Base-by-base conservation (phyloP, 1,140 invertebrate species). In the Caenorhabditis tropicalis region DNA sequence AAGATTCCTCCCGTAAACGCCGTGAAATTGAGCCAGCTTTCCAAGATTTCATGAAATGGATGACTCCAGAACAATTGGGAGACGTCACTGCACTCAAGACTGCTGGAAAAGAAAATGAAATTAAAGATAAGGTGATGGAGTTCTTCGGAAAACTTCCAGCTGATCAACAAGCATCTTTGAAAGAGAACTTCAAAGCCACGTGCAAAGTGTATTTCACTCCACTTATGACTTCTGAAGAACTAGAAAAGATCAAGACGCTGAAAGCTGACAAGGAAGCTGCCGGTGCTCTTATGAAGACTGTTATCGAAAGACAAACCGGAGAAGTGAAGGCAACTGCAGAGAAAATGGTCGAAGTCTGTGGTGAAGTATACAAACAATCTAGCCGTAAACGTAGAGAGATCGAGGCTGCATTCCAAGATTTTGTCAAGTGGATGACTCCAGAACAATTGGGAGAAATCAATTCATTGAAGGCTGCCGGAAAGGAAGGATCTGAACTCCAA, bases 401-500 rank as follows among this genome's bases (percentile, higher is more conserved):
- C 24, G 82, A 82, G 21, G 29, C 31, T 27, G 60, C 56, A 16
- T 74, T 82, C 43, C 31, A 58, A 29, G 82, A 82, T n/a, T 82
- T 82, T 27, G 60, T 43, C 12, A 70, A 82, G 21, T 82, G 82
- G 82, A 82, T 82, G 82, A 82, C 82, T 49, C 56, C 46, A n/a
- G 82, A 82, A 43, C 82, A 82, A 46, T 21, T 65, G 9, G 39
- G 60, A 46, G 82, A 82, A n/a, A 29, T 82, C 21, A 46, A 16
- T 49, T 19, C 39, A 33, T 24, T 82, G 43, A 82, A 82, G 82
- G 51, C 36, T 24, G 48, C 56, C 12, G 82, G 82, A 46, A 82
- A 82, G 58, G 43, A 43, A 31, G n/a, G 36, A 15, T 4, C 81
- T 49, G 82, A 82, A 43, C 24, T 82, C 46, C 82, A 43, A 19